Evolutionary conservation across 2,888 invertebrate genomes (phyloP).

Genomic region (Hedychridium roseum): DNA sequence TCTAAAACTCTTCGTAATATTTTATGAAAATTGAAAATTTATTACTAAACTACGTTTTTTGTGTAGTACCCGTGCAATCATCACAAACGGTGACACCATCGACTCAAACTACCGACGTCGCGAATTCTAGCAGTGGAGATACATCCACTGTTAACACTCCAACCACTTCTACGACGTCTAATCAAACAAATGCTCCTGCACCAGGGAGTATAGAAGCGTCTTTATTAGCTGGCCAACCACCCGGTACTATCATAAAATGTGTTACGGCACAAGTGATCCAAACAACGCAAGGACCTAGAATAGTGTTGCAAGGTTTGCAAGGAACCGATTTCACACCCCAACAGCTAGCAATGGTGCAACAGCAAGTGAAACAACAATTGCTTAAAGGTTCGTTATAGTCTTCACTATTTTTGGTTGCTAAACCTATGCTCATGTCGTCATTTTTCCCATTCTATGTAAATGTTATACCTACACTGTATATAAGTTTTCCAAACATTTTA

Average conservation of each 20-base stretch:
- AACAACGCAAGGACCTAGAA: slow-evolving; percentile 84
- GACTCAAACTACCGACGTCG: slow-evolving; percentile 27
- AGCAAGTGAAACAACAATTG: slow-evolving; percentile 88
- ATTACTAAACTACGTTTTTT: slow-evolving; percentile 14
- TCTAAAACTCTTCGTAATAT: too few relatives aligned
- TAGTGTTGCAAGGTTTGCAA: slow-evolving; percentile 84
- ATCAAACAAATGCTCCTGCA: slow-evolving; percentile 47
- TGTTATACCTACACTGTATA: too few relatives aligned
- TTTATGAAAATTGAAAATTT: too few relatives aligned
- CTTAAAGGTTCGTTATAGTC: slow-evolving; percentile 81
- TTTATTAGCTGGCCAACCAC: slow-evolving; percentile 80
- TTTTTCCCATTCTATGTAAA: too few relatives aligned
- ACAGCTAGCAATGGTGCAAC: slow-evolving; percentile 83
- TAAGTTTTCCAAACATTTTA: too few relatives aligned
- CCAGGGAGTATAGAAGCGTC: slow-evolving; percentile 73
- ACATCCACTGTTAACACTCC: slow-evolving; percentile 36
- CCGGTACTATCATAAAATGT: slow-evolving; percentile 86
- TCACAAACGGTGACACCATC: slow-evolving; percentile 32
- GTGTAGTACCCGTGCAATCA: slow-evolving; percentile 27
- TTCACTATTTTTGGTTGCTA: too few relatives aligned
- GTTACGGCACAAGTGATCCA: slow-evolving; percentile 89
- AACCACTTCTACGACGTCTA: slow-evolving; percentile 34
- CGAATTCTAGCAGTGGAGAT: slow-evolving; percentile 20
- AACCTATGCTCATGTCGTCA: too few relatives aligned
- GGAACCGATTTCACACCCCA: slow-evolving; percentile 84